phyloP scores from a whole-genome alignment of 2,797 vertebrate genomes.

The Paratrypauchen microcephalus region DNA sequence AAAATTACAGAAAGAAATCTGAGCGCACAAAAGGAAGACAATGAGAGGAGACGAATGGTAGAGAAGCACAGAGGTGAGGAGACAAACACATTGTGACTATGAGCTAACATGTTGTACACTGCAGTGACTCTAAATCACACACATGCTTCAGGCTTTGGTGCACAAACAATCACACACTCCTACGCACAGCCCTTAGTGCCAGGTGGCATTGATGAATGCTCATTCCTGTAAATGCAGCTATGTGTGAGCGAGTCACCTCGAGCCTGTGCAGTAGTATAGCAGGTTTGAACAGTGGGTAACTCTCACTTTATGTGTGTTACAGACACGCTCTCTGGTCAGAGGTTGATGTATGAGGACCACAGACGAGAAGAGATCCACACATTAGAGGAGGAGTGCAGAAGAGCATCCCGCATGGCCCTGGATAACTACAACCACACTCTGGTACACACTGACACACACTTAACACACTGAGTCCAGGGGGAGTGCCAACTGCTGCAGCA shows the following conservation, averaged over 20 bases:
- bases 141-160: conserved; percentile 54
- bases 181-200: conserved; percentile 47
- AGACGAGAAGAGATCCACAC: conserved; percentile 47
- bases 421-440: conserved; percentile 72
- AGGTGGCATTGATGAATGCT: conserved; percentile 67
- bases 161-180: conserved; percentile 65
- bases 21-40: conserved; percentile 63
- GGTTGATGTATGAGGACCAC: conserved; percentile 61
- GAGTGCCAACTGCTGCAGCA: conserved; percentile 37
- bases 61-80: conserved; percentile 69
- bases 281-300: conserved; percentile 37
- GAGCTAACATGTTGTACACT: conserved; percentile 28
- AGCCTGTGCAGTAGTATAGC: conserved; percentile 27
- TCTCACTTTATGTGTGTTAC: conserved; percentile 33
- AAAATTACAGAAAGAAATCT: conserved; percentile 59
- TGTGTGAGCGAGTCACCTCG: conserved; percentile 37
- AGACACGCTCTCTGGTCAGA: conserved; percentile 56
- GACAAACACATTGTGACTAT: conserved; percentile 20
- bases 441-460: conserved; percentile 63
- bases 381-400: conserved; percentile 67
- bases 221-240: conserved; percentile 38
- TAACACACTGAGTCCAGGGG: conserved; percentile 37
- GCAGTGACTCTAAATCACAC: conserved; percentile 49
- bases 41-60: conserved; percentile 46
- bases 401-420: conserved; percentile 54